phyloP scores from a whole-genome alignment of 2,113 vertebrate species.

The Sylvilagus bachmani region DNA sequence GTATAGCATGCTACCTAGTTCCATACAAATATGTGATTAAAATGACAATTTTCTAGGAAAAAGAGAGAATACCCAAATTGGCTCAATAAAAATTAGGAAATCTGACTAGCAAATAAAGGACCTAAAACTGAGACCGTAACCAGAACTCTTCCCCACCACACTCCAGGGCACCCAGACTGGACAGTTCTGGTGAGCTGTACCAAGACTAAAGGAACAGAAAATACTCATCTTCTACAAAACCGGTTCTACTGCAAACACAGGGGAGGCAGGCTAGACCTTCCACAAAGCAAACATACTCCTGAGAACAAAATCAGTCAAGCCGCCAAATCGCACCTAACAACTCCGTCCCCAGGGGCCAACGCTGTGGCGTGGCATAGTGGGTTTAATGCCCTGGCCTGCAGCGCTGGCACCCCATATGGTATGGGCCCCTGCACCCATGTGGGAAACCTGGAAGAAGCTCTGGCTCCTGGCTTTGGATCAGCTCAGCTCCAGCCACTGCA shows the following conservation, averaged over 20 bases:
- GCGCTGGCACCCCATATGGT: not conserved
- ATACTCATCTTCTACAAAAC: not conserved
- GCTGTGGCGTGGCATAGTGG: too few relatives aligned
- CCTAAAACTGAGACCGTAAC: not conserved
- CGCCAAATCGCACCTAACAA: not conserved
- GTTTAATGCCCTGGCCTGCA: too few relatives aligned
- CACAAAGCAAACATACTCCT: slow-evolving; percentile 27
- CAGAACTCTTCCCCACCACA: not conserved
- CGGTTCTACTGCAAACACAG: not conserved
- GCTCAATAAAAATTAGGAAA: not conserved
- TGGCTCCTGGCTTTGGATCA: too few relatives aligned
- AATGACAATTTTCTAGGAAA: slow-evolving; percentile 22
- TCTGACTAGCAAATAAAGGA: not conserved
- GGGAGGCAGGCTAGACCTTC: not conserved
- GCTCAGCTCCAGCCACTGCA: too few relatives aligned
- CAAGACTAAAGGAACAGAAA: slow-evolving; percentile 18
- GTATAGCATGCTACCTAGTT: not conserved
- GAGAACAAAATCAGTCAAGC: not conserved
- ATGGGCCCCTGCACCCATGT: too few relatives aligned
- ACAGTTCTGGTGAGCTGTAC: not conserved
- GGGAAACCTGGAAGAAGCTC: too few relatives aligned
- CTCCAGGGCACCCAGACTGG: not conserved
- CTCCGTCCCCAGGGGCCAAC: not conserved
- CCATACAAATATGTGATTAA: not conserved
- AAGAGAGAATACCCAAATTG: not conserved